A percentile compares a stretch with the other conserved stretches of the same genome.
phyloP scores from a whole-genome alignment of 2,888 invertebrate genomes.

The Napeogenes inachia region DNA sequence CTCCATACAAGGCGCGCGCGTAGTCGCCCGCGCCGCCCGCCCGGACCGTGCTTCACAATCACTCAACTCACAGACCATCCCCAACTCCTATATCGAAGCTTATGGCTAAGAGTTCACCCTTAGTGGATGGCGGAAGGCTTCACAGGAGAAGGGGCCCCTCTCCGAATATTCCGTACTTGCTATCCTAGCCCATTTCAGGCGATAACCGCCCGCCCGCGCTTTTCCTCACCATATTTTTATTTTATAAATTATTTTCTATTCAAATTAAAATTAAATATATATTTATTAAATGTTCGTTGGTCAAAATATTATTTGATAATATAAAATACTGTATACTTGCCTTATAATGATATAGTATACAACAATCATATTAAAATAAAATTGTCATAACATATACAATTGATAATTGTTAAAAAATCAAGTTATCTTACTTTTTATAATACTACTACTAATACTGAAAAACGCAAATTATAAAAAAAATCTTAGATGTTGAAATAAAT shows the following conservation, averaged over 20 bases:
- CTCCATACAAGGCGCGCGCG: constrained; percentile 47
- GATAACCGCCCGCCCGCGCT: constrained; percentile 35
- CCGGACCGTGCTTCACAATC: constrained; percentile 20
- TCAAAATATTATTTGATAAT: too few species aligned
- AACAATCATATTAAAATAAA: too few species aligned
- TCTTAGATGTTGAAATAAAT: too few species aligned
- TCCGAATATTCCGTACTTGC: constrained; percentile 19
- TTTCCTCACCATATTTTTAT: constrained; percentile 18
- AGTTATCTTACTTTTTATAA: too few species aligned
- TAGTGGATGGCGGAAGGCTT: constrained; percentile 9
- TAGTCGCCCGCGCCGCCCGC: constrained; percentile 39
- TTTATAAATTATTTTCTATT: constrained; percentile 22
- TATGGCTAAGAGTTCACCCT: background rate
- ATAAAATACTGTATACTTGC: too few species aligned
- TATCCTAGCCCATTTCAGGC: constrained; percentile 56
- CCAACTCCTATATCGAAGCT: background rate
- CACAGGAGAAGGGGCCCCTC: background rate
- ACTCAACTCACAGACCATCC: constrained; percentile 4
- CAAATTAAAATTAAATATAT: background rate
- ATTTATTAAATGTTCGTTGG: too few species aligned
- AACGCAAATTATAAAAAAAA: too few species aligned
- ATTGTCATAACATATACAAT: too few species aligned
- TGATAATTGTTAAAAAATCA: too few species aligned
- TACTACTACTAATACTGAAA: too few species aligned
- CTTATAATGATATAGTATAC: too few species aligned